Base-by-base conservation (phyloP, 2,797 vertebrate species). In the Capromys pilorides region DNA sequence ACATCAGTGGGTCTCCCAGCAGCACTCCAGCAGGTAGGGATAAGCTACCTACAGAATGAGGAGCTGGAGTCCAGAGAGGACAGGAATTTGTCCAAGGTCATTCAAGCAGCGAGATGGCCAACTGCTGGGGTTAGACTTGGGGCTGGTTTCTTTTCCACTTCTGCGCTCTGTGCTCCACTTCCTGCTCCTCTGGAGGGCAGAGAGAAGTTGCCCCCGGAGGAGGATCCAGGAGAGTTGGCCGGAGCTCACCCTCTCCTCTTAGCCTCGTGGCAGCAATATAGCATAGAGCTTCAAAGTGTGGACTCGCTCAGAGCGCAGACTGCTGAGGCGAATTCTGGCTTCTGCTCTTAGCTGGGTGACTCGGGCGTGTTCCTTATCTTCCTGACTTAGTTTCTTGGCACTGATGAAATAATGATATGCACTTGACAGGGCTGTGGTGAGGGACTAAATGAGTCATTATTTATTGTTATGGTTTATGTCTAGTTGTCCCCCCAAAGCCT, bases 221-320 rank as follows among this genome's bases (percentile, higher is more conserved):
- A 61, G 13, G 39, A 45, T n/a, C 57, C 62, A 7, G 24, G 21
- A 85, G n/a, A 14, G 13, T 24, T 51, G 14, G 10, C 24, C 8
- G 28, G 84, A n/a, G 5, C 24, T 2, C 33, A 5, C 5, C 39
- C 41, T 7, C 31, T 93, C 57, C 36, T 75, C 13, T 2, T 19
- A 16, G 2, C 26, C 75, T 13, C 51, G 82, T 2, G 21, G 62
- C n/a, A 9, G 51, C 8, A n/a, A 36, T 33, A 12, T 4, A 2
- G 26, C 0, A 12, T 0, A 33, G 36, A 2, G 5, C 36, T n/a
- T 16, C 11, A 67, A 45, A 69, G 61, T 9, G 18, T 22, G 45
- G 41, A 36, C 36, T 39, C 69, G 24, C 57, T 39, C 81, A 0
- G 57, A 19, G 49, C 5, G 26, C 13, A 21, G 54, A 8, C 14